These are phyloP conservation scores for Apis dorsata DNA, from an alignment of 1,140 invertebrate genomes.

Conservation along the genomic window DNA sequence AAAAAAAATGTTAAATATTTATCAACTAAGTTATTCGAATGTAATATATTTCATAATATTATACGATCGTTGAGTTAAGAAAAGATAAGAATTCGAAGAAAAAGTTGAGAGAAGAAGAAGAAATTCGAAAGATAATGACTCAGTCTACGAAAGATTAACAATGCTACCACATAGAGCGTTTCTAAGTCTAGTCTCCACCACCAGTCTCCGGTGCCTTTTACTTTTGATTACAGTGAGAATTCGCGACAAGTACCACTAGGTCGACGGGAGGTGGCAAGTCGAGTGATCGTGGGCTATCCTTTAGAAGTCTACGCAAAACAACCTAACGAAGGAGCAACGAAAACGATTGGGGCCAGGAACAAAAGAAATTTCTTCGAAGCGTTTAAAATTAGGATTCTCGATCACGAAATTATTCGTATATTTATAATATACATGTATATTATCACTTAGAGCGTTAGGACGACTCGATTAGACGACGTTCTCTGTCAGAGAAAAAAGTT, in stretches of 20 bases:
- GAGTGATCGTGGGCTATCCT: constrained; percentile 34
- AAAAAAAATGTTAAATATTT: too few species aligned
- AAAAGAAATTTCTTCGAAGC: not conserved
- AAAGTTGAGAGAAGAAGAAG: too few species aligned
- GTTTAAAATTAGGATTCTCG: constrained; percentile 15
- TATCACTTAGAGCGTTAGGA: constrained; percentile 33
- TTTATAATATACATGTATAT: constrained; percentile 52
- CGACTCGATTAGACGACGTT: constrained; percentile 45
- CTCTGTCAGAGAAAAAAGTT: constrained; percentile 56
- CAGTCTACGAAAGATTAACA: too few species aligned
- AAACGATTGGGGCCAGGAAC: constrained; percentile 5
- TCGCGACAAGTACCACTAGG: constrained; percentile 77
- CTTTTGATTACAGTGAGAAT: constrained; percentile 82
- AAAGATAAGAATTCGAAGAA: too few species aligned
- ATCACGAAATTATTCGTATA: constrained; percentile 53
- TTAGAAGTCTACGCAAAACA: not conserved
- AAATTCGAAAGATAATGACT: too few species aligned
- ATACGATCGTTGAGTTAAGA: too few species aligned
- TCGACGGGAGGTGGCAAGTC: not conserved
- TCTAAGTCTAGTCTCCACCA: constrained; percentile 24
- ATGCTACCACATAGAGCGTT: not conserved
- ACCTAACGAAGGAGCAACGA: not conserved
- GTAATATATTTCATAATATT: too few species aligned
- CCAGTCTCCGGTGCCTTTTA: constrained; percentile 37
- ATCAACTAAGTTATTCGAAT: too few species aligned